Percentiles rank a stretch among this genome's conserved stretches.
Evolutionary conservation across 2,113 vertebrate species (phyloP).

Genomic region (Eurystomus gularis): DNA sequence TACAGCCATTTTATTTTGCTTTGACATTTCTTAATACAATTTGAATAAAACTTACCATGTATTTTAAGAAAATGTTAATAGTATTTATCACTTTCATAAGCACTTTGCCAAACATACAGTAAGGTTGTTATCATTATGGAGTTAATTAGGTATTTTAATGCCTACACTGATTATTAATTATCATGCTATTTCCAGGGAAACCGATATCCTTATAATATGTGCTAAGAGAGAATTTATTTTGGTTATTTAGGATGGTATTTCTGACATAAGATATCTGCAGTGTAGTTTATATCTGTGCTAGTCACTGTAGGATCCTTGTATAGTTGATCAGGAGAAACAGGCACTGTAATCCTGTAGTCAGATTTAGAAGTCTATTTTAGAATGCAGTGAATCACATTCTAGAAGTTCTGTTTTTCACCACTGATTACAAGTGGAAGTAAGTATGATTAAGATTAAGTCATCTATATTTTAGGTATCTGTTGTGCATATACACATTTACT

Average conservation of each 20-base stretch:
- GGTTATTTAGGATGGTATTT: conserved; percentile 6
- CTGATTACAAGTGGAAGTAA: neutral
- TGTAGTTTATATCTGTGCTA: neutral
- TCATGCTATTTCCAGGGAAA: neutral
- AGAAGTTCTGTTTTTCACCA: conserved; percentile 7
- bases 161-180: neutral
- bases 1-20: neutral
- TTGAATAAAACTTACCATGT: neutral
- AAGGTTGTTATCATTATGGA: neutral
- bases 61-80: neutral
- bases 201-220: neutral
- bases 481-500: neutral
- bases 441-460: neutral
- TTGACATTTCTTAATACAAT: neutral
- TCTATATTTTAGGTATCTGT: neutral
- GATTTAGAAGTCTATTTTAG: conserved; percentile 47
- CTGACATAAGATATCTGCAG: neutral
- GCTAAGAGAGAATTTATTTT: neutral
- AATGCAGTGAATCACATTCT: neutral
- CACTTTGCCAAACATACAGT: neutral
- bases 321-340: neutral
- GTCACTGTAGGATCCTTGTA: neutral
- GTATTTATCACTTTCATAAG: neutral
- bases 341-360: neutral
- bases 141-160: neutral